phyloP scores from a whole-genome alignment of 2,888 invertebrate species.

The Noctua janthina region DNA sequence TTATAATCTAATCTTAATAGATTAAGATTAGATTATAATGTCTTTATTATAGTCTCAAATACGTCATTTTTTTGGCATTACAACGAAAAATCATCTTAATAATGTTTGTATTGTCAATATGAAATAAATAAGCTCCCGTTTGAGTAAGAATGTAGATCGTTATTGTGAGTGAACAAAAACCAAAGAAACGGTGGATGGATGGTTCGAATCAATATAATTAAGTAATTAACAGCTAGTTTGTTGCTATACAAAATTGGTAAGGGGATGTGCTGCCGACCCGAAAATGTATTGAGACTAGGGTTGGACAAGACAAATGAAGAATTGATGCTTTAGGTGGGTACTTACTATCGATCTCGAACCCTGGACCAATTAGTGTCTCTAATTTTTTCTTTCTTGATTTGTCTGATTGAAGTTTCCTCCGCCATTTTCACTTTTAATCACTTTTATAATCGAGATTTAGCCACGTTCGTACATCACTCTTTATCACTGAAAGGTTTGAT shows the following conservation, averaged over 20 bases:
- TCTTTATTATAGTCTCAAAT: too few relatives aligned
- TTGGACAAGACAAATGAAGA: neutral
- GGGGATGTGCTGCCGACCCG: neutral
- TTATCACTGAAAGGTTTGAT: neutral
- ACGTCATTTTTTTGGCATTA: too few relatives aligned
- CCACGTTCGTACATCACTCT: neutral
- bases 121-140: too few relatives aligned
- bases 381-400: neutral
- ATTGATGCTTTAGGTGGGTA: neutral
- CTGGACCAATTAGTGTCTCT: neutral
- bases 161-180: neutral
- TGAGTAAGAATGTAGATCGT: too few relatives aligned
- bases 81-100: too few relatives aligned
- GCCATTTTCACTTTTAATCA: neutral
- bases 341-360: neutral
- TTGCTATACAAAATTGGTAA: neutral
- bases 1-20: too few relatives aligned
- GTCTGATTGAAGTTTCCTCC: neutral
- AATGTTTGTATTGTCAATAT: too few relatives aligned
- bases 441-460: neutral
- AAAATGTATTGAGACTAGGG: neutral
- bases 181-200: neutral
- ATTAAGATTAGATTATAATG: too few relatives aligned
- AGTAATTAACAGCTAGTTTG: neutral
- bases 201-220: neutral